Evolutionary conservation across 2,888 invertebrate species (phyloP).

Genomic region (Pherbina coryleti): DNA sequence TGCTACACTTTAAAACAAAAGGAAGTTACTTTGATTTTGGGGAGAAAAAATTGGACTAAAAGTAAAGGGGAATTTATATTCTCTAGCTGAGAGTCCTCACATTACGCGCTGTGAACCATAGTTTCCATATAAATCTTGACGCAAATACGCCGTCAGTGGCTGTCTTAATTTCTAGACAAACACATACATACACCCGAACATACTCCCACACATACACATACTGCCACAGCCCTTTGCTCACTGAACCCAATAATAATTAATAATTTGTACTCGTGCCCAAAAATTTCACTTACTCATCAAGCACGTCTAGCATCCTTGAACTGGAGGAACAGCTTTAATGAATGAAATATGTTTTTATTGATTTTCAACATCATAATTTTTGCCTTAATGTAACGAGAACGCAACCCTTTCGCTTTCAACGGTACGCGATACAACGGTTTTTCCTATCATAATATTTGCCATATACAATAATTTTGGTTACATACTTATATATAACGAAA

Average conservation of each 20-base stretch:
- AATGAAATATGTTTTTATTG: slow-evolving; percentile 47
- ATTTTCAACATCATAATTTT: slow-evolving; percentile 44
- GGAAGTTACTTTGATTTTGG: too few relatives aligned
- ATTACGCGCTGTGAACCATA: too few relatives aligned
- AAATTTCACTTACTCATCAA: neutral
- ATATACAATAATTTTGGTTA: slow-evolving; percentile 7
- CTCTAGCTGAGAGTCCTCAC: too few relatives aligned
- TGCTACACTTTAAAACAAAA: too few relatives aligned
- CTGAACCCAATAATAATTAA: slow-evolving; percentile 5
- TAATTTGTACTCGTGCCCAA: slow-evolving; percentile 7
- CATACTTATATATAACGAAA: neutral
- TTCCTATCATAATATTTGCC: slow-evolving; percentile 38
- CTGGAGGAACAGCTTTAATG: slow-evolving; percentile 32
- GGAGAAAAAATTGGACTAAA: too few relatives aligned
- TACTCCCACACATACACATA: neutral
- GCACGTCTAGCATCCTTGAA: neutral
- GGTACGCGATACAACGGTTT: neutral
- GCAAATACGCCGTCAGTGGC: too few relatives aligned
- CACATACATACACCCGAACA: neutral
- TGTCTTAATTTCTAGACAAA: neutral
- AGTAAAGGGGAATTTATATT: too few relatives aligned
- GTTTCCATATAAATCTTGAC: too few relatives aligned
- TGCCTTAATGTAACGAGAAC: neutral
- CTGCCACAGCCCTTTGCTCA: neutral
- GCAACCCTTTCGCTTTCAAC: slow-evolving; percentile 46